Percentiles rank a stretch among this genome's conserved stretches.
These are phyloP conservation scores for Zingel zingel DNA, from an alignment of 2,113 vertebrate genomes.

Conservation along the genomic window DNA sequence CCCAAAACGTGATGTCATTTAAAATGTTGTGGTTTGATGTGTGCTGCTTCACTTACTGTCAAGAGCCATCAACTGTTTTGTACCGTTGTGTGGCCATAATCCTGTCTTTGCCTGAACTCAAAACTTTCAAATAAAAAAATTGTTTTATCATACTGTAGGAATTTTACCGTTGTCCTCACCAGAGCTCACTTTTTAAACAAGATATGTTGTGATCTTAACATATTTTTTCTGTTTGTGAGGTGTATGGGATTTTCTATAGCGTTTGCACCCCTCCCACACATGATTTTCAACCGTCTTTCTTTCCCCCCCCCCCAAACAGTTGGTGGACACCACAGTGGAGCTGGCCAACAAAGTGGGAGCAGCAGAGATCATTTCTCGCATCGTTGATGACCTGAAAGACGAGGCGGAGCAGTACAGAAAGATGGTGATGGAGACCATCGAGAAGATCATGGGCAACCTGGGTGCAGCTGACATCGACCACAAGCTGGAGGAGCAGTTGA, in stretches of 20 bases:
- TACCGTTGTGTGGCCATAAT: too few relatives aligned
- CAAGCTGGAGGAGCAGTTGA: slow-evolving; percentile 98
- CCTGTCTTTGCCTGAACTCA: not conserved
- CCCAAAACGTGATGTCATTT: too few relatives aligned
- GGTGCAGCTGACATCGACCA: slow-evolving; percentile 99
- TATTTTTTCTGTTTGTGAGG: too few relatives aligned
- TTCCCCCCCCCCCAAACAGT: slow-evolving; percentile 79
- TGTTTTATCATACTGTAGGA: too few relatives aligned
- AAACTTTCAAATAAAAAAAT: not conserved
- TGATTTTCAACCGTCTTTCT: not conserved
- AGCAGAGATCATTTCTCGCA: slow-evolving; percentile 98
- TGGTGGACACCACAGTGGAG: slow-evolving; percentile 99
- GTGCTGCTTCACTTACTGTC: not conserved
- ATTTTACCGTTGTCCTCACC: too few relatives aligned
- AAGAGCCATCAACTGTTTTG: not conserved
- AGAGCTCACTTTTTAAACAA: too few relatives aligned
- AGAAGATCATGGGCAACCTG: slow-evolving; percentile 99
- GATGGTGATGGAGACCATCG: slow-evolving; percentile 99
- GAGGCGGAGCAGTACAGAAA: slow-evolving; percentile 99
- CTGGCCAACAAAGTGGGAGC: slow-evolving; percentile 99
- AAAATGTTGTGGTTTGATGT: too few relatives aligned
- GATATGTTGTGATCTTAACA: too few relatives aligned
- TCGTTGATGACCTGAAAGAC: slow-evolving; percentile 98
- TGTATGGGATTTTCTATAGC: not conserved
- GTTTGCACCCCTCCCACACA: not conserved